Conservation (phyloP, 2,888 invertebrate species). For the Itoplectis maculator region DNA sequence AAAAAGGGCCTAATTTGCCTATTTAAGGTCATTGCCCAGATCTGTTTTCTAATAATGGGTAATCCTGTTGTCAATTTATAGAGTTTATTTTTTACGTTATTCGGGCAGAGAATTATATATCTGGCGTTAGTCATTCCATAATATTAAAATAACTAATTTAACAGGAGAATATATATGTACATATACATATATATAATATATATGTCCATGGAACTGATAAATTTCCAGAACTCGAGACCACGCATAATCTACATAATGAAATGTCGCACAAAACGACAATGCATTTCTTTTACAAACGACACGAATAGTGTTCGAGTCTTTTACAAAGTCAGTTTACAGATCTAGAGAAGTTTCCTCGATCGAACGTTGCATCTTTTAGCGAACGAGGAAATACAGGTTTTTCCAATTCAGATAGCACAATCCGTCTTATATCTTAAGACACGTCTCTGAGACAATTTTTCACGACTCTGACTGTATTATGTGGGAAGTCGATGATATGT, state of each 20-base stretch:
- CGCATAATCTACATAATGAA: slow-evolving; percentile 29
- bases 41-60: slow-evolving; percentile 49
- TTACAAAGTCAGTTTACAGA: slow-evolving; percentile 44
- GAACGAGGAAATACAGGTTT: slow-evolving; percentile 28
- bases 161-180: slow-evolving; percentile 19
- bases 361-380: slow-evolving; percentile 26
- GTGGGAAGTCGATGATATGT: slow-evolving; percentile 42
- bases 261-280: slow-evolving; percentile 56
- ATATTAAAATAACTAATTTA: slow-evolving; percentile 47
- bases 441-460: too few species aligned
- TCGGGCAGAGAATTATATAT: slow-evolving; percentile 59
- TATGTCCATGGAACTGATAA: slow-evolving; percentile 14
- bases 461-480: too few species aligned
- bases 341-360: slow-evolving; percentile 12
- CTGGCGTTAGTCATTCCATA: slow-evolving; percentile 55
- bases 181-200: slow-evolving; percentile 35
- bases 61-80: slow-evolving; percentile 60
- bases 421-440: slow-evolving; percentile 17
- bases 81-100: slow-evolving; percentile 63
- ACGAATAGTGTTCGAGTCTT: slow-evolving; percentile 36
- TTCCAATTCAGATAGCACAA: too few species aligned
- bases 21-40: slow-evolving; percentile 37
- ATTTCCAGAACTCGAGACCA: slow-evolving; percentile 29
- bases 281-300: slow-evolving; percentile 54
- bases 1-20: slow-evolving; percentile 5